phyloP scores from a whole-genome alignment of 1,140 invertebrate genomes.

The Cydia strobilella region DNA sequence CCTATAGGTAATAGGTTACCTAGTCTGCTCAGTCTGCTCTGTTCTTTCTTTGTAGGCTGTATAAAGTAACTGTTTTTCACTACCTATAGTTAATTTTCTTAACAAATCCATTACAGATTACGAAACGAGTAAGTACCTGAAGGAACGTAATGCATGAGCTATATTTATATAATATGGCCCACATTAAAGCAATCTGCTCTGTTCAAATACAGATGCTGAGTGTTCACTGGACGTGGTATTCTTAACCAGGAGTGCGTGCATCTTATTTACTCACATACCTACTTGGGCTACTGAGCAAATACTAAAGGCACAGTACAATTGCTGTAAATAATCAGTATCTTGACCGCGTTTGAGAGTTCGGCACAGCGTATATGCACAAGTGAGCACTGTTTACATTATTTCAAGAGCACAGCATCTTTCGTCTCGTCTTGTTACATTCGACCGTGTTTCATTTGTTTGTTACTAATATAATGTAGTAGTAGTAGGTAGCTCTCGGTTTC shows the following conservation, averaged over 20 bases:
- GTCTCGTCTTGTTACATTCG: too few species aligned
- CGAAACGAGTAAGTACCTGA: slow-evolving; percentile 9
- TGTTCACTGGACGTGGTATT: slow-evolving; percentile 13
- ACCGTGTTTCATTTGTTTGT: too few species aligned
- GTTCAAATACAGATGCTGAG: slow-evolving; percentile 11
- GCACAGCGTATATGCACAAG: background rate
- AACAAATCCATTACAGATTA: slow-evolving; percentile 6
- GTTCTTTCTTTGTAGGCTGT: background rate
- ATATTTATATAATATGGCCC: slow-evolving; percentile 17
- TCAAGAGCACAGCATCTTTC: background rate
- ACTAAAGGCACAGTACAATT: background rate
- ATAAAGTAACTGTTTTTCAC: background rate
- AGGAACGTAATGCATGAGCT: background rate
- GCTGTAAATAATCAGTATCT: background rate
- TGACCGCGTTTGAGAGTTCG: background rate
- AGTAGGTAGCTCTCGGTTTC: too few species aligned
- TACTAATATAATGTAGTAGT: too few species aligned
- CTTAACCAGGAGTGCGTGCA: slow-evolving; percentile 11
- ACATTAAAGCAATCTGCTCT: slow-evolving; percentile 16
- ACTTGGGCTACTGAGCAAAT: slow-evolving; percentile 18
- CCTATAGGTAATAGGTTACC: background rate
- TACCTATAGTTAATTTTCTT: background rate
- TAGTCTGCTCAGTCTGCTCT: background rate
- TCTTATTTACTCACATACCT: slow-evolving; percentile 9
- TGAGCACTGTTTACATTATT: slow-evolving; percentile 1